phyloP scores from a whole-genome alignment of 2,888 invertebrate genomes.

The Eristalis tenax region DNA sequence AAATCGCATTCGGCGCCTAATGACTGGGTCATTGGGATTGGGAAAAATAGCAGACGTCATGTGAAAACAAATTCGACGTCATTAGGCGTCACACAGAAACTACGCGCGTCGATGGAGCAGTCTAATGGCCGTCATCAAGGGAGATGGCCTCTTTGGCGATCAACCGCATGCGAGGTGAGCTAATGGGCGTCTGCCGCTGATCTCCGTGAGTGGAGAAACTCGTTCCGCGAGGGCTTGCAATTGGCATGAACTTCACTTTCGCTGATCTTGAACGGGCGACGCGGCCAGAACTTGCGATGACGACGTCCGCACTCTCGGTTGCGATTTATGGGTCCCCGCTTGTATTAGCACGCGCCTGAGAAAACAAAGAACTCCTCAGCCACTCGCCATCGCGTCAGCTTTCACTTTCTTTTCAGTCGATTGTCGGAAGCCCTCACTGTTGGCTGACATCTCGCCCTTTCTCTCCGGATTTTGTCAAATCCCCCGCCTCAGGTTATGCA shows the following conservation, averaged over 20 bases:
- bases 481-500: too few relatives aligned
- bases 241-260: neutral
- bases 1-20: neutral
- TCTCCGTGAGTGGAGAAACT: neutral
- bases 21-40: neutral
- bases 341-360: neutral
- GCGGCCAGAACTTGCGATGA: neutral
- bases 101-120: neutral
- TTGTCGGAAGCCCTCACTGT: neutral
- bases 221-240: neutral
- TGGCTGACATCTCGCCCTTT: neutral
- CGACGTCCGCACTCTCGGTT: too few relatives aligned
- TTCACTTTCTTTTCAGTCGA: neutral
- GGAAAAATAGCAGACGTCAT: neutral
- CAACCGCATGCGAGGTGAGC: neutral
- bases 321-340: neutral
- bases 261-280: neutral
- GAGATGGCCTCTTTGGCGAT: neutral
- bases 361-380: neutral
- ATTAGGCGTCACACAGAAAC: neutral
- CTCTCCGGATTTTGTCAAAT: neutral
- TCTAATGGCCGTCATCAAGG: neutral
- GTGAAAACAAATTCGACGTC: neutral
- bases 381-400: neutral
- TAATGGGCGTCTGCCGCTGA: neutral